Conservation (phyloP, 2,797 vertebrate species). For the Silurus lanzhouensis region DNA sequence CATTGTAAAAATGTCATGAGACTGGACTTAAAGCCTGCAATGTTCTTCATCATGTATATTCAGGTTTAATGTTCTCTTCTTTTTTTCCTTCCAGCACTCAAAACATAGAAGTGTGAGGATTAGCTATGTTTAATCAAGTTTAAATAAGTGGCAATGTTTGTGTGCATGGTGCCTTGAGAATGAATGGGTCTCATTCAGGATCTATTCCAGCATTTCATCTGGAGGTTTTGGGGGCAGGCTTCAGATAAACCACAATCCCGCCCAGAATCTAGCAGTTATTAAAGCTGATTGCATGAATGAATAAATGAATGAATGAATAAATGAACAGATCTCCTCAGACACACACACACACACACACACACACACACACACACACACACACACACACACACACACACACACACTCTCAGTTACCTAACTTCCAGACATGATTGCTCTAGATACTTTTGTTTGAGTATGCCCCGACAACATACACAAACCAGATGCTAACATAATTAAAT, state of each 20-base stretch:
- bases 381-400: slow-evolving; percentile 16
- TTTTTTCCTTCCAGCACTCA: neutral
- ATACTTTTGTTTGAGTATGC: neutral
- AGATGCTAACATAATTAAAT: slow-evolving; percentile 14
- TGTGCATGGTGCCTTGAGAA: neutral
- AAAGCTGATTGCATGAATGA: neutral
- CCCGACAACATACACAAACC: neutral
- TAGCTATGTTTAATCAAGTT: neutral
- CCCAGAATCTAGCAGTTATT: neutral
- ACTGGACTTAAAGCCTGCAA: neutral
- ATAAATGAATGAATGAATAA: too few species aligned
- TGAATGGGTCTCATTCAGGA: neutral
- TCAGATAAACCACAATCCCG: neutral
- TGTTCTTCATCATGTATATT: neutral
- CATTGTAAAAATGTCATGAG: neutral
- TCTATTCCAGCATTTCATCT: neutral
- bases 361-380: neutral
- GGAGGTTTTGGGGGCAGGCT: neutral
- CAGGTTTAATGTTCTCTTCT: neutral
- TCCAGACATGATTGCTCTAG: slow-evolving; percentile 2
- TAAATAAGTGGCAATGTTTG: slow-evolving; percentile 23
- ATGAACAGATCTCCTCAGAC: neutral
- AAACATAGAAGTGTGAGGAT: neutral
- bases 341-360: neutral
- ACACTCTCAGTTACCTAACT: neutral